Evolutionary conservation across 2,113 vertebrate species (phyloP).

Genomic region (Pongo abelii): DNA sequence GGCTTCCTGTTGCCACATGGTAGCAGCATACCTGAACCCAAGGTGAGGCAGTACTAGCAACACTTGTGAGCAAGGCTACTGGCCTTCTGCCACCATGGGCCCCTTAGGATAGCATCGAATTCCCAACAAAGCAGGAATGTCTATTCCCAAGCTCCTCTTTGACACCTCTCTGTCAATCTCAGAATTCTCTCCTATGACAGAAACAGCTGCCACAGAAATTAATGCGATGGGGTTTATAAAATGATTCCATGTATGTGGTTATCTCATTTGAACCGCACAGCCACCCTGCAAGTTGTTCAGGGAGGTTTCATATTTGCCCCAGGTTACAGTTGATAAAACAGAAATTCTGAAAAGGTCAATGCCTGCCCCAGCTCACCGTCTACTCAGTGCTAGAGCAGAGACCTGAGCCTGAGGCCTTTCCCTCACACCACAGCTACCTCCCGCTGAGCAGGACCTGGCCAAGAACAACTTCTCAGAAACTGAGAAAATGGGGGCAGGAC

Average conservation of each 20-base stretch:
- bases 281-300: background rate
- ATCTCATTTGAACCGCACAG: background rate
- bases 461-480: background rate
- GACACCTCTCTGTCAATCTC: background rate
- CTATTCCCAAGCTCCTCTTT: background rate
- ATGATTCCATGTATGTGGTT: background rate
- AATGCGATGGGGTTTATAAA: background rate
- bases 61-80: background rate
- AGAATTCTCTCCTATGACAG: background rate
- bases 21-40: background rate
- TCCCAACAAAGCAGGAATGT: background rate
- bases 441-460: background rate
- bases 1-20: background rate
- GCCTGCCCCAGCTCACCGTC: background rate
- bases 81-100: background rate
- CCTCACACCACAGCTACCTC: too few species aligned
- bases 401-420: background rate
- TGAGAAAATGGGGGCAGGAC: background rate
- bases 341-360: background rate
- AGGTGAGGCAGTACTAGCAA: background rate
- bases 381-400: background rate
- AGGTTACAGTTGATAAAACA: background rate
- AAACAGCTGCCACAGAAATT: background rate
- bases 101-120: background rate
- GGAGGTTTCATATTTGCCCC: background rate